These are phyloP conservation scores for Coecobrya sp. DNA, from an alignment of 2,888 invertebrate species.

Conservation along the genomic window DNA sequence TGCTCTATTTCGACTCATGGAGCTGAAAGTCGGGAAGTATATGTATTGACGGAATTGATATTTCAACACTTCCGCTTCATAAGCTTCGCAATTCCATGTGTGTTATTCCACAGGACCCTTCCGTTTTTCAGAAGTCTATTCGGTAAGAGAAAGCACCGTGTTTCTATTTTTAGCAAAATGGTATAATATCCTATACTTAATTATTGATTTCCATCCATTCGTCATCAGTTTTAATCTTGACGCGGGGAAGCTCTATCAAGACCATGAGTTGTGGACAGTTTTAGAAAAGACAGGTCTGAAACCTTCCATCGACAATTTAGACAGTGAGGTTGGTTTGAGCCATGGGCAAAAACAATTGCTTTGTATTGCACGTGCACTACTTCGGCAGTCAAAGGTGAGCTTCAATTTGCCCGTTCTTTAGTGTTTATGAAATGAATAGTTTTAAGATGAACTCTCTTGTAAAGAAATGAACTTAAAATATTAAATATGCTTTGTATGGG, in stretches of 20 bases:
- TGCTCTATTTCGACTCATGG: conserved; percentile 90
- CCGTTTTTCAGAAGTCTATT: conserved; percentile 88
- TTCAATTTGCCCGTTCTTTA: neutral
- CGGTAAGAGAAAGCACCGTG: conserved; percentile 41
- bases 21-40: conserved; percentile 89
- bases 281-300: conserved; percentile 88
- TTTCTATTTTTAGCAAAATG: too few species aligned
- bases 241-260: conserved; percentile 87
- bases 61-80: conserved; percentile 88
- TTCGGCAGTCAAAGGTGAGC: conserved; percentile 89
- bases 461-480: too few species aligned
- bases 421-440: too few species aligned
- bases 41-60: conserved; percentile 89
- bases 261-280: conserved; percentile 88
- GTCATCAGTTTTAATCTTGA: conserved; percentile 88
- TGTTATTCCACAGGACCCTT: conserved; percentile 91
- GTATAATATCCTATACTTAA: too few species aligned
- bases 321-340: conserved; percentile 89
- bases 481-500: neutral
- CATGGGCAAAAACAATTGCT: conserved; percentile 90
- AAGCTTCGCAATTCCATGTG: conserved; percentile 89
- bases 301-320: conserved; percentile 88
- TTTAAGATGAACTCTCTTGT: too few species aligned
- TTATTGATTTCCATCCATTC: too few species aligned
- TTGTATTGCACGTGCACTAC: conserved; percentile 90